Evolutionary conservation across 2,888 invertebrate species (phyloP).

Genomic region (Synergus umbraculus): DNA sequence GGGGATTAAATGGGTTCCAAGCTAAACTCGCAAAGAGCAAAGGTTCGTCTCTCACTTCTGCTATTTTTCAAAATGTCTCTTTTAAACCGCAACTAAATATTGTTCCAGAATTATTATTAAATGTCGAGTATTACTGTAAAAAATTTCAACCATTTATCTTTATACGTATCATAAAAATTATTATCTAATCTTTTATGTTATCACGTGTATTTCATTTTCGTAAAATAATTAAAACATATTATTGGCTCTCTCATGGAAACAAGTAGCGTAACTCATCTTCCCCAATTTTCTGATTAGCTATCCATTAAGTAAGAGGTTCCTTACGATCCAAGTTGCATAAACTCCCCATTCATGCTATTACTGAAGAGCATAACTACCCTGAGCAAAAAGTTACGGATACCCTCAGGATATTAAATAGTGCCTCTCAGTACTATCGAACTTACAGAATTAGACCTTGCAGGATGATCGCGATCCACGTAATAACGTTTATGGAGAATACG

Average conservation of each 20-base stretch:
- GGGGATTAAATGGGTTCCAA: neutral
- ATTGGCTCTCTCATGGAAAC: neutral
- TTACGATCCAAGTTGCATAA: neutral
- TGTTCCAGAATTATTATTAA: too few relatives aligned
- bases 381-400: neutral
- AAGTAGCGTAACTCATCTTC: neutral
- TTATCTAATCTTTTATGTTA: neutral
- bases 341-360: neutral
- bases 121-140: too few relatives aligned
- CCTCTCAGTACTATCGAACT: neutral
- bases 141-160: too few relatives aligned
- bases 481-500: neutral
- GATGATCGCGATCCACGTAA: neutral
- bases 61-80: neutral
- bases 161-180: too few relatives aligned
- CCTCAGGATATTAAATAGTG: neutral
- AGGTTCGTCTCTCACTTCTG: neutral
- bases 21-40: neutral
- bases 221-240: neutral
- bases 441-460: neutral
- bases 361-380: constrained; percentile 1
- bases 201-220: neutral
- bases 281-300: neutral
- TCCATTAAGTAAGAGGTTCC: neutral
- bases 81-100: too few relatives aligned